phyloP scores from a whole-genome alignment of 2,113 vertebrate genomes.

The Periophthalmodon schlosseri region DNA sequence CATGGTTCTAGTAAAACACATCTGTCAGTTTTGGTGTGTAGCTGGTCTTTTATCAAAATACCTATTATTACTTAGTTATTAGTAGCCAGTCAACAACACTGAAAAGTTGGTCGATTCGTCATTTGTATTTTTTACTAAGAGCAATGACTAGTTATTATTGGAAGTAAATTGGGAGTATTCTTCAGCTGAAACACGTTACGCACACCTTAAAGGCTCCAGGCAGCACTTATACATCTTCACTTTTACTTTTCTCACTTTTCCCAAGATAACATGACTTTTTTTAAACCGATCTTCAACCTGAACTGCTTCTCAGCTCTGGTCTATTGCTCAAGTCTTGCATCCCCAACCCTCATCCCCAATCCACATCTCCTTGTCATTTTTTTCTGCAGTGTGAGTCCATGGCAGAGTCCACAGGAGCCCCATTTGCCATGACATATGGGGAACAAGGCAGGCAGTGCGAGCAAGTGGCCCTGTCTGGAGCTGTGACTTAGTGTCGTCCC shows the following conservation, averaged over 20 bases:
- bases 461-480: constrained; percentile 75
- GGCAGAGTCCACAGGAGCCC: constrained; percentile 63
- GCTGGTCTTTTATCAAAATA: neutral
- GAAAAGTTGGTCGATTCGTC: too few relatives aligned
- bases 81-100: too few relatives aligned
- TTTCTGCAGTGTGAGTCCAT: constrained; percentile 41
- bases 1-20: neutral
- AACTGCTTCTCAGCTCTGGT: constrained; percentile 10
- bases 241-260: constrained; percentile 21
- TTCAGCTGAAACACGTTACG: neutral
- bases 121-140: neutral
- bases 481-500: constrained; percentile 77
- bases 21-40: neutral
- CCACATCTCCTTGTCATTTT: constrained; percentile 51
- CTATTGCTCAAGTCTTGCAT: constrained; percentile 34
- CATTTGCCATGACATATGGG: constrained; percentile 72
- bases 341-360: constrained; percentile 37
- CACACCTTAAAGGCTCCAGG: neutral
- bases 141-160: neutral
- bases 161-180: neutral
- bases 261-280: constrained; percentile 18
- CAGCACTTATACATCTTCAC: neutral
- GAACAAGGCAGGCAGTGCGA: constrained; percentile 64
- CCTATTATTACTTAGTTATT: too few relatives aligned
- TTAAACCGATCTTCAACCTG: constrained; percentile 29